phyloP scores from a whole-genome alignment of 1,140 invertebrate species.

The Nomia melanderi region DNA sequence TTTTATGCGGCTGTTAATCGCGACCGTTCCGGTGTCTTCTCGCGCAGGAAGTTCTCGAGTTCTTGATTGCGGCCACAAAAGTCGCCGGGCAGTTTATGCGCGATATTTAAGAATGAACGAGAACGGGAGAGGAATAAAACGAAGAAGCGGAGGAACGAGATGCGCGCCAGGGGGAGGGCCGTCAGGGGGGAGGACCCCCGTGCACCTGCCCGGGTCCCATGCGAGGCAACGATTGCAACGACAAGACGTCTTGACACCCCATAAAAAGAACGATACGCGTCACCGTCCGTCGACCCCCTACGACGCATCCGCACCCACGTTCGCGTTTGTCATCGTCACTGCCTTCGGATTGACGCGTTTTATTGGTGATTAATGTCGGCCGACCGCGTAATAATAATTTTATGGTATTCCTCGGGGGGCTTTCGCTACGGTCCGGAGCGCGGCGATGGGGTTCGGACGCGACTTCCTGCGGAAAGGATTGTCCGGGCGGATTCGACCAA shows the following conservation, averaged over 20 bases:
- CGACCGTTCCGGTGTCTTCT: background rate
- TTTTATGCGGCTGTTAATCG: background rate
- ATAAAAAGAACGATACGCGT: conserved; percentile 58
- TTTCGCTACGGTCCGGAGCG: background rate
- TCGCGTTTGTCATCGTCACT: conserved; percentile 46
- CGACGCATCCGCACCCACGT: conserved; percentile 55
- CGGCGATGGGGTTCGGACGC: too few species aligned
- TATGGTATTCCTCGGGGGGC: background rate
- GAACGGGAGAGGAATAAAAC: conserved; percentile 24
- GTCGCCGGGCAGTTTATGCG: conserved; percentile 5
- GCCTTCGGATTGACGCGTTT: conserved; percentile 38
- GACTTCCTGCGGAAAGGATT: background rate
- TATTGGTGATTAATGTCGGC: conserved; percentile 46
- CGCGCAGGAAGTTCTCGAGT: background rate
- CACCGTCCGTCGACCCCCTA: conserved; percentile 54
- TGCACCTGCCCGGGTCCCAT: conserved; percentile 57
- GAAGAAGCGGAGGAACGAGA: conserved; percentile 34
- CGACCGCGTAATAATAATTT: conserved; percentile 39
- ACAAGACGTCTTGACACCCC: conserved; percentile 57
- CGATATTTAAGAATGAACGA: conserved; percentile 49
- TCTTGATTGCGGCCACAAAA: conserved; percentile 8
- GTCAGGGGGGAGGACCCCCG: conserved; percentile 17
- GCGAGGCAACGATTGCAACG: conserved; percentile 51
- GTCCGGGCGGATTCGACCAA: too few species aligned
- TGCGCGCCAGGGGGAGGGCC: conserved; percentile 5